phyloP scores from a whole-genome alignment of 2,888 invertebrate species.

The Eupithecia tripunctaria region DNA sequence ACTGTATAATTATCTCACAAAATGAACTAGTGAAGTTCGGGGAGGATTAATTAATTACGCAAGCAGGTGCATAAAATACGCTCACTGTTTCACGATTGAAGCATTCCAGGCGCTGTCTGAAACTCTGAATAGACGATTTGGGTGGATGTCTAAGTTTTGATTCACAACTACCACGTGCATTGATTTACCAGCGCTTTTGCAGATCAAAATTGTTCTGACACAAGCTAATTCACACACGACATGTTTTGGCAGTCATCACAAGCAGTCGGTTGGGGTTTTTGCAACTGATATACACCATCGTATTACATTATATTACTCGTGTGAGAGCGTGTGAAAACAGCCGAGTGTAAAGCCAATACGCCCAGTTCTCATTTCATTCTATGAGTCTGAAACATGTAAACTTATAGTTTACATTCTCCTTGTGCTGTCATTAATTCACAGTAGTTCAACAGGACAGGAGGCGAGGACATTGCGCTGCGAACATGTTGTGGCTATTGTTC shows the following conservation, averaged over 20 bases:
- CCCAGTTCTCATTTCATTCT: constrained; percentile 2
- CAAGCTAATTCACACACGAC: background rate
- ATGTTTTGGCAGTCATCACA: background rate
- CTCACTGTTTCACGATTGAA: constrained; percentile 29
- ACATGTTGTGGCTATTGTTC: constrained; percentile 66
- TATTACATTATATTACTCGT: too few species aligned
- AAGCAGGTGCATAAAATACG: constrained; percentile 60
- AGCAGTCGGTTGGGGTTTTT: background rate
- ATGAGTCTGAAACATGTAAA: constrained; percentile 8
- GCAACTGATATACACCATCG: background rate
- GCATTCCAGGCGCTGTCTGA: constrained; percentile 8
- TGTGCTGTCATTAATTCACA: constrained; percentile 31
- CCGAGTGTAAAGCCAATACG: background rate
- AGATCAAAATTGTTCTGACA: background rate
- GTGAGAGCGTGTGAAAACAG: background rate
- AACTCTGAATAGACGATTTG: constrained; percentile 11
- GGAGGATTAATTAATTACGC: constrained; percentile 63
- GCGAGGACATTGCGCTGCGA: constrained; percentile 53
- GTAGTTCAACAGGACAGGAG: constrained; percentile 55
- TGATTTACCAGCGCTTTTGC: background rate
- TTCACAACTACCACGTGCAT: constrained; percentile 1
- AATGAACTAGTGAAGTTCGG: constrained; percentile 52
- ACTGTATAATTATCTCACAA: constrained; percentile 52
- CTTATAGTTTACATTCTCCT: constrained; percentile 17
- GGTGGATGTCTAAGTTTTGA: constrained; percentile 9